Percentiles rank a stretch among this genome's conserved stretches.
Evolutionary conservation across 2,888 invertebrate species (phyloP).

Genomic region (Philaethria dido): DNA sequence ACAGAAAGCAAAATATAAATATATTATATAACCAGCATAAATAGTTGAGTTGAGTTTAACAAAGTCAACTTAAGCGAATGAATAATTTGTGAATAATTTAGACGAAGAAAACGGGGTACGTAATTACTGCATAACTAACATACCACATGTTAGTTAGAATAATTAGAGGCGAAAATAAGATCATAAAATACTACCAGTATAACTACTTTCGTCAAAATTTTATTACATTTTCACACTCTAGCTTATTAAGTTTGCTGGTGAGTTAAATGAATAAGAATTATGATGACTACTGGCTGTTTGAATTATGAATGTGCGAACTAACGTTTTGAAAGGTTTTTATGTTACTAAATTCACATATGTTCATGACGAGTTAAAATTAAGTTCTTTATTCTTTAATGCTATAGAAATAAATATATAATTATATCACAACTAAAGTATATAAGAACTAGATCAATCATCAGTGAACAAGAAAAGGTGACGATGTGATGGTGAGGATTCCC

Average conservation of each 20-base stretch:
- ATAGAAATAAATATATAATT: too few species aligned
- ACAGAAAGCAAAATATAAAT: background rate
- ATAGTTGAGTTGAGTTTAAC: slow-evolving; percentile 16
- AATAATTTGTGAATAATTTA: slow-evolving; percentile 32
- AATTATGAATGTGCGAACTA: slow-evolving; percentile 2
- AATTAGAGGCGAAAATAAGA: slow-evolving; percentile 58
- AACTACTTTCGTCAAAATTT: slow-evolving; percentile 41
- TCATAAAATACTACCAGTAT: slow-evolving; percentile 48
- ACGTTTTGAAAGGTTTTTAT: background rate
- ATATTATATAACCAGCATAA: background rate
- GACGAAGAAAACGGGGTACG: slow-evolving; percentile 52
- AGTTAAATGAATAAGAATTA: slow-evolving; percentile 20
- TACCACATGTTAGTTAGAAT: slow-evolving; percentile 59
- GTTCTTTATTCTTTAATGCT: too few species aligned
- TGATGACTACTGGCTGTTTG: slow-evolving; percentile 13
- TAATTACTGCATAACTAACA: slow-evolving; percentile 61
- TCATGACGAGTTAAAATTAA: too few species aligned
- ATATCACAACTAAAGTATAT: too few species aligned
- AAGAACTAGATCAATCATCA: too few species aligned
- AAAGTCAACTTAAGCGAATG: slow-evolving; percentile 19
- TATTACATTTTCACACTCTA: slow-evolving; percentile 29
- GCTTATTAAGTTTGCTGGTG: slow-evolving; percentile 20
- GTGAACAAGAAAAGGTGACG: too few species aligned
- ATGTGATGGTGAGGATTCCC: too few species aligned
- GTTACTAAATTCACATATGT: background rate